Evolutionary conservation across 1,140 invertebrate species (phyloP), one percentile per base, ranked within the genome.

Genomic region (Anoplolepis gracilipes): DNA sequence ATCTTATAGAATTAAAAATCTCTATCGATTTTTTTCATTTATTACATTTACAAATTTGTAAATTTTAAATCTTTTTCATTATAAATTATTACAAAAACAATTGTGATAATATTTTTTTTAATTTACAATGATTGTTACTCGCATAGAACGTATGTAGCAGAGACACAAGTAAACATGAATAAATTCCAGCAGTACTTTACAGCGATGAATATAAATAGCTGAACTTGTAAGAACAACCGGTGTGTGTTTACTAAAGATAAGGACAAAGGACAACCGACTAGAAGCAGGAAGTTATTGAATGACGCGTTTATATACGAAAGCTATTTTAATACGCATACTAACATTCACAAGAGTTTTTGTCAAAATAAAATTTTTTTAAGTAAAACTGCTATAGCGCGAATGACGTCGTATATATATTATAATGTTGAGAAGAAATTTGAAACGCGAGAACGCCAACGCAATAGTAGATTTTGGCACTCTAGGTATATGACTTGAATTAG

Each of bases 161-260:
- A 61, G 33, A 86, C 57, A 70, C 64, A 76, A 36, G 36, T 28
- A 46, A 46, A 62, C 25, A 42, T 25, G 19, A 55, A 28, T n/a
- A 11, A 22, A 3, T 69, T 69, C n/a, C n/a, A 16, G 4, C n/a
- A 16, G 4, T 11, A 69, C 13, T 28, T 61, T 33, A 28, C 19
- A 25, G 36, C 0, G 10, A 10, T 16, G 13, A 49, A 22, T 65
- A 67, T 62, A 62, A 67, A 65, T 36, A 22, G 28, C 1, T 5
- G 6, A 19, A 3, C 2, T 13, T 36, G 57, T 49, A 49, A 19
- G 4, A 49, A 46, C 49, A 19, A 73, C 2, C n/a, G 16, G 33
- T 22, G 36, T 19, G 42, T 30, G 30, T 49, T 59, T 62, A 46
- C 19, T 70, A 13, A 19, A 61, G 85, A 88, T 86, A 87, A 87